Evolutionary conservation across 2,888 invertebrate genomes (phyloP), one percentile per base, ranked within the genome.

Genomic region (Tinea pellionella): DNA sequence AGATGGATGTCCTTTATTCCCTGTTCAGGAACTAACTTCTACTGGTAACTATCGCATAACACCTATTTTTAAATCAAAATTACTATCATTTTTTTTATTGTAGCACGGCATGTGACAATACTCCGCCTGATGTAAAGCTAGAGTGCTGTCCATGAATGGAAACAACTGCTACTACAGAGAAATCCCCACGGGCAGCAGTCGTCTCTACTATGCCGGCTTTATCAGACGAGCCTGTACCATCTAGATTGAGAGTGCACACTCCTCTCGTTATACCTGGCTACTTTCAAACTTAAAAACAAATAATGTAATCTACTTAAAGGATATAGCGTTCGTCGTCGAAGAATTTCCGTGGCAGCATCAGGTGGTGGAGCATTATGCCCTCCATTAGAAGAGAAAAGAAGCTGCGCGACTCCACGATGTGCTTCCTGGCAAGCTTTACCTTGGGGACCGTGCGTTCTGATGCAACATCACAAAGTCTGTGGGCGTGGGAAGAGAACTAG

Each of bases 401-500:
- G 88, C 0, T 88, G 90, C 67, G 79, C 78, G 9, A 81, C 86
- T 0, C 89, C 89, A 0, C 82, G 88, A 3, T 90, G 90, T 61
- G 88, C 87, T 1, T 74, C 82, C 0, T 89, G 89, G 89, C 77
- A 72, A 60, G 78, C 86, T 0, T 74, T 84, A n/a, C 80, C 85
- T 0, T 90, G 89, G 89, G 87, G 88, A 8, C 80, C 85, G 0
- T 89, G 89, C 64, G 86, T 83, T 24, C 74, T 87, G 29, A 75
- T 66, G 63, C 78, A 78, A 63, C 75, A 83, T 0, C 75, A 88
- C 60, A 57, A 65, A 19, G 73, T 81, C 0, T 92, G 92, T 67
- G 92, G 92, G 0, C 88, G 89, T 0, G 92, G 92, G 4, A 82
- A 85, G 60, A 77, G 90, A 29, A 89, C 78, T 53, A 76, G 91